Conservation (phyloP, 2,888 invertebrate species). For the Drosophila rellima region DNA sequence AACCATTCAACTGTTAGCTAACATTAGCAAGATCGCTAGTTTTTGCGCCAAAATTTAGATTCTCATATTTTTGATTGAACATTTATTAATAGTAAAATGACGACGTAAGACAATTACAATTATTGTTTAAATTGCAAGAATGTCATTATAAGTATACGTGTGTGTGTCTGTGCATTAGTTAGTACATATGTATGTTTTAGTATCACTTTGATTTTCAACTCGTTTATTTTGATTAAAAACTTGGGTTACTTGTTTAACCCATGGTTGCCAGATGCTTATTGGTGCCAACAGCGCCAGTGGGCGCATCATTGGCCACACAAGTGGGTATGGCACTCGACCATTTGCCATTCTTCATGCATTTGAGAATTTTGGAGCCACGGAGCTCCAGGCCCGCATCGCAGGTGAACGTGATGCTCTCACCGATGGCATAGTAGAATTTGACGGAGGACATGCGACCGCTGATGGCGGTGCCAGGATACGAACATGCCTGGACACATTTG, state of each 20-base stretch:
- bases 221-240: conserved; percentile 11
- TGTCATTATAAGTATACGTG: conserved; percentile 50
- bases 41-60: conserved; percentile 36
- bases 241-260: conserved; percentile 48
- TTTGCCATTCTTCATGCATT: conserved; percentile 93
- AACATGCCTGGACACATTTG: conserved; percentile 95
- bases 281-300: conserved; percentile 39
- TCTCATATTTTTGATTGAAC: conserved; percentile 34
- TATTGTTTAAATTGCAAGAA: conserved; percentile 68
- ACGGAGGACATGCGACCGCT: conserved; percentile 94
- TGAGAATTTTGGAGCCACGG: conserved; percentile 91
- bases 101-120: conserved; percentile 48
- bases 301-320: conserved; percentile 86
- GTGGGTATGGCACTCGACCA: conserved; percentile 95
- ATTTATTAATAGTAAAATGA: conserved; percentile 72
- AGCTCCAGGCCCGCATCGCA: conserved; percentile 92
- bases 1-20: not conserved
- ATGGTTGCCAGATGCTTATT: conserved; percentile 67
- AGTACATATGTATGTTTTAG: conserved; percentile 77
- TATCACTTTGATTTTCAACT: conserved; percentile 75
- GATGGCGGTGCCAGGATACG: conserved; percentile 94
- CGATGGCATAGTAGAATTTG: conserved; percentile 95
- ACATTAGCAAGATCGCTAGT: conserved; percentile 5
- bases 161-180: conserved; percentile 50
- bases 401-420: conserved; percentile 93